phyloP scores from a whole-genome alignment of 2,888 invertebrate genomes.

The Platycnemis pennipes region DNA sequence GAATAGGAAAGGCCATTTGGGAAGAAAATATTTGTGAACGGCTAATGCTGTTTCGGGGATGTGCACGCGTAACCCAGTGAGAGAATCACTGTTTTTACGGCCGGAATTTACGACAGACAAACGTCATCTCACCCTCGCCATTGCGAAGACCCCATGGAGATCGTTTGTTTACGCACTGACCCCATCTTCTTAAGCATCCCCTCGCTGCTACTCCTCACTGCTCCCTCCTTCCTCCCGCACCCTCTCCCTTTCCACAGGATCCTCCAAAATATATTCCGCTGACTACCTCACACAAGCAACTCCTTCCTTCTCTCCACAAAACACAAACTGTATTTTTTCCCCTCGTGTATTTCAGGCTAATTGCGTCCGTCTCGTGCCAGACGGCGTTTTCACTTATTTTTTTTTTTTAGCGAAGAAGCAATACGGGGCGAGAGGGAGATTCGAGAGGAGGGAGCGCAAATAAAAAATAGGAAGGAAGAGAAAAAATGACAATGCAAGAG shows the following conservation, averaged over 20 bases:
- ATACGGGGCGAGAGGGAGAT: neutral
- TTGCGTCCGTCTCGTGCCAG: no score
- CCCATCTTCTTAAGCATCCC: neutral
- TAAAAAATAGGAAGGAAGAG: neutral
- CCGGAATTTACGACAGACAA: neutral
- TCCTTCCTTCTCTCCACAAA: neutral
- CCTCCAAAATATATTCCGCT: neutral
- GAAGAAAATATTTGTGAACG: neutral
- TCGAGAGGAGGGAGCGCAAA: neutral
- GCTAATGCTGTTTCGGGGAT: neutral
- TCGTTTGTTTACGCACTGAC: slow-evolving; percentile 23
- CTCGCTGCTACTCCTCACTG: neutral
- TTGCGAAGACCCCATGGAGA: slow-evolving; percentile 6
- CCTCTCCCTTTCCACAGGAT: neutral
- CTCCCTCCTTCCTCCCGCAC: neutral
- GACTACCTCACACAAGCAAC: neutral
- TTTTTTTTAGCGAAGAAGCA: neutral
- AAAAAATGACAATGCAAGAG: neutral
- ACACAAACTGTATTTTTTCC: neutral
- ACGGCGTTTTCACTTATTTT: neutral
- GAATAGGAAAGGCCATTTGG: neutral
- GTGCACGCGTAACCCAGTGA: neutral
- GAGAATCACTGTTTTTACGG: neutral
- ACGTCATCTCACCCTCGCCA: neutral
- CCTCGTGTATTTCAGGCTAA: neutral